Base-by-base conservation (phyloP, 1,140 invertebrate genomes). In the fruit fly (Drosophila melanogaster) region DNA sequence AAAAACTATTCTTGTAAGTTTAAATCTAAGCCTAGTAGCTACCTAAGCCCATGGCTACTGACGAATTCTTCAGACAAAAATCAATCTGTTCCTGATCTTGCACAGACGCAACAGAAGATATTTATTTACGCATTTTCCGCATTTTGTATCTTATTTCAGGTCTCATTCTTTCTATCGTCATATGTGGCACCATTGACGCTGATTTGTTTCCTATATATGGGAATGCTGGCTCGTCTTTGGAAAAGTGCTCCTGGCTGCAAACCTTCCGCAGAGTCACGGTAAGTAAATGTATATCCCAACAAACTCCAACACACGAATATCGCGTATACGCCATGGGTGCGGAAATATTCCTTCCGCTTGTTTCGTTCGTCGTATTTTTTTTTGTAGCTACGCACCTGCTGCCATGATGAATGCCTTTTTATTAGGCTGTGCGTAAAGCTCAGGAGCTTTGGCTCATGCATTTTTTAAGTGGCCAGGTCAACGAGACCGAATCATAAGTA, bases 171-270 rank as follows among this genome's bases (percentile, higher is more conserved):
- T 90, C 92, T 96, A 22, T 96, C 95, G n/a, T 97, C 96, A 14
- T 98, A 97, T 92, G 95, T 96, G 64, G 94, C 97, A 47, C 97
- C 97, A 0, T 92, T 98, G 92, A 94, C 95, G n/a, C 93, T 98
- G 70, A 98, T 98, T 80, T 96, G 96, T 89, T 94, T 97, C 44
- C 93, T 99, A 43, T 99, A 99, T 92, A 95, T 98, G 87, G 95
- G 96, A 71, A 98, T 99, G 96, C 92, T 99, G 79, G 94, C 95
- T 61, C 94, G 97, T 47, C 93, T 98, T 60, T 98, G 97, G 97
- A 95, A 96, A 90, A 96, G 95, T 61, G 94, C 95, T 24, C 96
- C 96, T 0, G 96, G 95, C 19, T 95, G 95, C 7, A 94, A 94
- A 60, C 93, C 94, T 41, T 94, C 94, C n/a, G 94, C 94, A 3